Evolutionary conservation across 1,140 invertebrate species (phyloP).

Genomic region (Lerema accius): DNA sequence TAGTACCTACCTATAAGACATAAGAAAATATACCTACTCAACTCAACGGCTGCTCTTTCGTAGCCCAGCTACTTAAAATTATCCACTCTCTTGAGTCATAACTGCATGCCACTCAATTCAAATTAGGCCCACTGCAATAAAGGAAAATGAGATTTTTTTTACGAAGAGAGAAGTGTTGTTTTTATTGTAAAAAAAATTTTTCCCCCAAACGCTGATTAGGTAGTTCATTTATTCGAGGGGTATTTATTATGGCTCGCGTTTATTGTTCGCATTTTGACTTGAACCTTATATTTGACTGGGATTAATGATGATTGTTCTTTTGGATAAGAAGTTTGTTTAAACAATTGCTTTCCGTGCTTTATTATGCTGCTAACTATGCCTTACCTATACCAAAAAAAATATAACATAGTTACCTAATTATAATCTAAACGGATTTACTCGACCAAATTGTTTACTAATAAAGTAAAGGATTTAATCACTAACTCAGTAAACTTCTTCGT

Average conservation of each 20-base stretch:
- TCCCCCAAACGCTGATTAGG: conserved; percentile 68
- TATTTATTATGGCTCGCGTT: conserved; percentile 74
- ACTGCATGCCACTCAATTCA: conserved; percentile 81
- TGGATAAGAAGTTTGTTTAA: background rate
- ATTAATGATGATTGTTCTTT: conserved; percentile 17
- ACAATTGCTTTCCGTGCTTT: too few relatives aligned
- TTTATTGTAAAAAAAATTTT: conserved; percentile 71
- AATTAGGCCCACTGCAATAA: conserved; percentile 79
- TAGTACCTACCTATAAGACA: background rate
- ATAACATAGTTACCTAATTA: too few relatives aligned
- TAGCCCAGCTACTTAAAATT: conserved; percentile 74
- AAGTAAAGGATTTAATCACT: too few relatives aligned
- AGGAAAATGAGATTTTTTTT: conserved; percentile 80
- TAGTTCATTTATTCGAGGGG: conserved; percentile 73
- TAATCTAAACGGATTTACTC: too few relatives aligned
- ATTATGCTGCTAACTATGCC: too few relatives aligned
- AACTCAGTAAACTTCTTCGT: background rate
- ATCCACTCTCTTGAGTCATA: conserved; percentile 80
- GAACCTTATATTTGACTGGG: conserved; percentile 19
- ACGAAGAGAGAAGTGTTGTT: conserved; percentile 75
- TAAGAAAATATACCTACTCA: conserved; percentile 10
- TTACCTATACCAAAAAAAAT: too few relatives aligned
- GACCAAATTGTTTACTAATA: too few relatives aligned
- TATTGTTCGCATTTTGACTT: conserved; percentile 35
- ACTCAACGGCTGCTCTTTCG: conserved; percentile 52